These are phyloP conservation scores for Elmis aenea DNA, from an alignment of 2,888 invertebrate species.

Conservation along the genomic window DNA sequence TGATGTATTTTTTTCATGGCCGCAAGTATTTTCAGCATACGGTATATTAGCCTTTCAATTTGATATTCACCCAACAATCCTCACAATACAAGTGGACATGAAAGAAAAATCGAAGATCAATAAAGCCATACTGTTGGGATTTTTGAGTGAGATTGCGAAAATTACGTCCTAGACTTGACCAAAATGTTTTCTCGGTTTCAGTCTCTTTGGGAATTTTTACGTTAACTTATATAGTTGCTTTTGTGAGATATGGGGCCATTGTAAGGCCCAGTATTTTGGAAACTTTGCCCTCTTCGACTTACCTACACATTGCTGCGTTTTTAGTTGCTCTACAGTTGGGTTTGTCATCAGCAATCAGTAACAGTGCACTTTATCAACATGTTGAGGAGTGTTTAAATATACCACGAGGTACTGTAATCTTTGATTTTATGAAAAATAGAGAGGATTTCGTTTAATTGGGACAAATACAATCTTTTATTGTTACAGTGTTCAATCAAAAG, in stretches of 20 bases:
- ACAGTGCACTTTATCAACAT: constrained; percentile 77
- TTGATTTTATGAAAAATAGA: constrained; percentile 3
- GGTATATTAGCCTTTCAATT: constrained; percentile 69
- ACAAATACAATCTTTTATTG: background rate
- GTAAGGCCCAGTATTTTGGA: constrained; percentile 63
- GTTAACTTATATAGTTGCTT: constrained; percentile 59
- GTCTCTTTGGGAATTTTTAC: constrained; percentile 61
- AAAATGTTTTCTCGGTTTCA: constrained; percentile 26
- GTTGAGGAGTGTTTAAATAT: constrained; percentile 72
- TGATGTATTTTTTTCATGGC: constrained; percentile 33
- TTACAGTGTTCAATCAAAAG: constrained; percentile 69
- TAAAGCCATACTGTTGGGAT: constrained; percentile 66
- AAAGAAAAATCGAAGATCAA: constrained; percentile 67
- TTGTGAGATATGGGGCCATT: constrained; percentile 59
- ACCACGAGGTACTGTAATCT: constrained; percentile 58
- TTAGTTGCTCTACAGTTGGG: constrained; percentile 73
- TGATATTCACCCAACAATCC: constrained; percentile 76
- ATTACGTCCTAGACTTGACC: constrained; percentile 1
- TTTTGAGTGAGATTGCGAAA: constrained; percentile 51
- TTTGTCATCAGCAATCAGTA: constrained; percentile 70
- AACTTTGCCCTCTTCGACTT: constrained; percentile 58
- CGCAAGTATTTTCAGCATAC: constrained; percentile 58
- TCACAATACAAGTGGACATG: constrained; percentile 93
- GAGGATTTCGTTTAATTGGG: too few species aligned
- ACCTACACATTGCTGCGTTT: constrained; percentile 63